A percentile compares a stretch with the other conserved stretches of the same genome.
Evolutionary conservation across 2,113 vertebrate genomes (phyloP).

Genomic region (Tinamus guttatus): DNA sequence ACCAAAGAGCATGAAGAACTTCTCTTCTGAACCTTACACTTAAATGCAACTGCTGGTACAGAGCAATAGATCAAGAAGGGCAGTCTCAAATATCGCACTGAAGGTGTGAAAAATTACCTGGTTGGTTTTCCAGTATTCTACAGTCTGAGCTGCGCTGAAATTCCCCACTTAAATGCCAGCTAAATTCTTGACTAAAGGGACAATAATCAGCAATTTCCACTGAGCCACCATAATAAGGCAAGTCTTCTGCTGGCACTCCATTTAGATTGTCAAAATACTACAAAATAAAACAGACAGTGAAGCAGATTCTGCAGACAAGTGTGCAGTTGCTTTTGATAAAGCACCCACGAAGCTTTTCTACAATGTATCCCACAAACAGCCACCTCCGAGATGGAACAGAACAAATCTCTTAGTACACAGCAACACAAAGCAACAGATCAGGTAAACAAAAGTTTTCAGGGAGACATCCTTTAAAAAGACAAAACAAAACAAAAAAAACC

Average conservation of each 20-base stretch:
- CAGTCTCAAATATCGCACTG: background rate
- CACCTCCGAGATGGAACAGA: background rate
- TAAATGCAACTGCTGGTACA: background rate
- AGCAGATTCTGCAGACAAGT: background rate
- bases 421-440: background rate
- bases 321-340: no score
- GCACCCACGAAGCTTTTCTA: no score
- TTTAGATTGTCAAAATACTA: constrained; percentile 94
- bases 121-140: constrained; percentile 90
- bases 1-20: background rate
- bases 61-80: background rate
- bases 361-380: background rate
- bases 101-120: constrained; percentile 80
- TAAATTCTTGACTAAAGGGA: constrained; percentile 98
- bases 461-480: background rate
- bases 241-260: constrained; percentile 82
- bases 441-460: background rate
- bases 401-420: background rate
- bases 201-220: constrained; percentile 98
- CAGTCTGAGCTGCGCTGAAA: constrained; percentile 96
- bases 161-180: constrained; percentile 94
- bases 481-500: no score
- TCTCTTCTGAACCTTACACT: background rate
- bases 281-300: constrained; percentile 13
- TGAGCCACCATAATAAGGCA: constrained; percentile 91